These are phyloP conservation scores for Drosophila ambigua DNA, from an alignment of 1,140 invertebrate species.

Conservation along the genomic window DNA sequence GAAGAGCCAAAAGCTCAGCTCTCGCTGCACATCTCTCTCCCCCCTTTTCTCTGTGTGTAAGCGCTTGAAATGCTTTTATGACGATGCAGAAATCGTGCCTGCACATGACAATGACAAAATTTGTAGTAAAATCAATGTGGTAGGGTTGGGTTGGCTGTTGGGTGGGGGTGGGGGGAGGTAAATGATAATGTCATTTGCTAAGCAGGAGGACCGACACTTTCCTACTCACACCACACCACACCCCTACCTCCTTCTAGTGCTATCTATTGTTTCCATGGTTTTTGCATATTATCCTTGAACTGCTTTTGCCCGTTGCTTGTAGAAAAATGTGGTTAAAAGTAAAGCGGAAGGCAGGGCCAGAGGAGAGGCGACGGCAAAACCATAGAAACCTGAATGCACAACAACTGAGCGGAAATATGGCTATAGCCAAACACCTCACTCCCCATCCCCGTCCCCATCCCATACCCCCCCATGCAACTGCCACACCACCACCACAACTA, in stretches of 20 bases:
- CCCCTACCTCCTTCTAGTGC: conserved; percentile 25
- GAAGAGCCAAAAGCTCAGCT: too few species aligned
- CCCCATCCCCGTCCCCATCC: too few species aligned
- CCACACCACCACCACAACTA: neutral
- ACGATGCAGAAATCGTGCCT: conserved; percentile 69
- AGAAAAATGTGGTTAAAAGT: conserved; percentile 29
- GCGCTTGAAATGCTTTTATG: conserved; percentile 67
- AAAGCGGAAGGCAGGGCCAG: conserved; percentile 22
- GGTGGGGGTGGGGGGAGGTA: neutral
- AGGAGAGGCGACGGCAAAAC: conserved; percentile 38
- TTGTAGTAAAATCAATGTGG: conserved; percentile 55
- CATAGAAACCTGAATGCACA: conserved; percentile 75
- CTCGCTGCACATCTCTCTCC: too few species aligned
- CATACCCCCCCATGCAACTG: too few species aligned
- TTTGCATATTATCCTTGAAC: conserved; percentile 74
- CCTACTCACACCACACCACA: neutral
- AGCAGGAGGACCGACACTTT: conserved; percentile 41
- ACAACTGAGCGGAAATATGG: conserved; percentile 64
- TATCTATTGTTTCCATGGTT: conserved; percentile 62
- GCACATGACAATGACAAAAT: conserved; percentile 52
- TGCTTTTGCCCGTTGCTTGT: conserved; percentile 56
- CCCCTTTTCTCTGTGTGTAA: conserved; percentile 28
- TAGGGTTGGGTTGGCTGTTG: neutral
- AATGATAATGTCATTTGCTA: conserved; percentile 76
- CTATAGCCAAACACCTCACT: conserved; percentile 23